Percentiles rank a stretch among this genome's conserved stretches.
Evolutionary conservation across 2,797 vertebrate genomes (phyloP).

Genomic region (Falco concolor): DNA sequence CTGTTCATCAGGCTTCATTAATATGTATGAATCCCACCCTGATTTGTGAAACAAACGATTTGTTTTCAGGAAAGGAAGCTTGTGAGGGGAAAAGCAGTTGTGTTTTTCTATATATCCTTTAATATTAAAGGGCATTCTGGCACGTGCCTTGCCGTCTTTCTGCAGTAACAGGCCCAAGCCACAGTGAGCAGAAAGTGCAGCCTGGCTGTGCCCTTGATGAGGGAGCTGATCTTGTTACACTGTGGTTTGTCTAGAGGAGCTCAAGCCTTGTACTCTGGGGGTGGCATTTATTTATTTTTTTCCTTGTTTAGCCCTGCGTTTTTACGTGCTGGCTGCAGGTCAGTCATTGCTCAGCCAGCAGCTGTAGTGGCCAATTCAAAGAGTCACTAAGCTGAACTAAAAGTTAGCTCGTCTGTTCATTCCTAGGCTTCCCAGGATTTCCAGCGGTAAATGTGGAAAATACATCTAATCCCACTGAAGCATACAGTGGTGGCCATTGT

Average conservation of each 20-base stretch:
- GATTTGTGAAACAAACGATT: background rate
- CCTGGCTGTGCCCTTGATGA: background rate
- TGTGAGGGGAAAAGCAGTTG: background rate
- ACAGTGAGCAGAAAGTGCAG: background rate
- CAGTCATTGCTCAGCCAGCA: slow-evolving; percentile 27
- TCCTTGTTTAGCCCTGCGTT: slow-evolving; percentile 14
- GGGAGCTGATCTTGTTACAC: background rate
- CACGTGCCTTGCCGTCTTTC: background rate
- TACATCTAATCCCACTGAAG: background rate
- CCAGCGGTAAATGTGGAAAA: slow-evolving; percentile 40
- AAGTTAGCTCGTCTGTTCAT: background rate
- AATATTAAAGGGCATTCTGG: background rate
- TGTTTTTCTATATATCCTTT: background rate
- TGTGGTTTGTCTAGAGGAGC: background rate
- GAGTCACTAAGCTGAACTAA: background rate
- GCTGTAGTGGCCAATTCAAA: background rate
- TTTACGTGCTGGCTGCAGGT: background rate
- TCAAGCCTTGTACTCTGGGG: background rate
- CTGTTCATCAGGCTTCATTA: background rate
- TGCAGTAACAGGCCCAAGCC: background rate
- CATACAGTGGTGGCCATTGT: background rate
- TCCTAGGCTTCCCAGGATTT: slow-evolving; percentile 9
- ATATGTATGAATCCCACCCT: background rate
- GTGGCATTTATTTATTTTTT: slow-evolving; percentile 34
- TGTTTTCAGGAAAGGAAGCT: background rate